Conservation (phyloP, 2,113 vertebrate genomes). For the Syngnathoides biaculeatus region DNA sequence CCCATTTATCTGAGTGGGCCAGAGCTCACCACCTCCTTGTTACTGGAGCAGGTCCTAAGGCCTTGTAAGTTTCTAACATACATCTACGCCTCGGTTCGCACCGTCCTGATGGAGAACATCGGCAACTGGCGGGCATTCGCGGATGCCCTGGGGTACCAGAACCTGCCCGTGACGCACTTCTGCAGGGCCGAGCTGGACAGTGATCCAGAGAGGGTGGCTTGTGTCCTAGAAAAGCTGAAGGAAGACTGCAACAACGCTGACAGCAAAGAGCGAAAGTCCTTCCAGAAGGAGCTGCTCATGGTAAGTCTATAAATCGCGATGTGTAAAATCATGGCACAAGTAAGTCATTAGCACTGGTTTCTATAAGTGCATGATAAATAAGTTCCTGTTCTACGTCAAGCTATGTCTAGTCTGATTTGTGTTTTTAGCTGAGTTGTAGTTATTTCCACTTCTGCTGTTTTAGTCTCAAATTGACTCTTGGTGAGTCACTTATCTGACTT, state of each 20-base stretch:
- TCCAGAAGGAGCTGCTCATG: constrained; percentile 93
- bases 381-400: too few relatives aligned
- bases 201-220: constrained; percentile 89
- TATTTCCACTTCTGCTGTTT: too few relatives aligned
- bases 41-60: constrained; percentile 89
- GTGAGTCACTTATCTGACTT: too few relatives aligned
- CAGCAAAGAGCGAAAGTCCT: constrained; percentile 88
- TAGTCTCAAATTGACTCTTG: too few relatives aligned
- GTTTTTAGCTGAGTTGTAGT: too few relatives aligned
- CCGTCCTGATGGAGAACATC: constrained; percentile 92
- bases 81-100: constrained; percentile 92
- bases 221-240: constrained; percentile 90
- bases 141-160: constrained; percentile 83
- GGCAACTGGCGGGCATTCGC: constrained; percentile 90
- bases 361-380: too few relatives aligned
- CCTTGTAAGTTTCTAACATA: constrained; percentile 96
- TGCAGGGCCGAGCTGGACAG: constrained; percentile 87
- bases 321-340: too few relatives aligned
- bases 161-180: constrained; percentile 84
- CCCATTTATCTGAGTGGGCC: constrained; percentile 82
- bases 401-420: too few relatives aligned
- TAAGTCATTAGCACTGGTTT: too few relatives aligned
- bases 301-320: constrained; percentile 68
- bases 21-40: constrained; percentile 81
- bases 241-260: constrained; percentile 90